Evolutionary conservation across 2,113 vertebrate species (phyloP), one percentile per base, ranked within the genome.

Genomic region (Lynx canadensis): DNA sequence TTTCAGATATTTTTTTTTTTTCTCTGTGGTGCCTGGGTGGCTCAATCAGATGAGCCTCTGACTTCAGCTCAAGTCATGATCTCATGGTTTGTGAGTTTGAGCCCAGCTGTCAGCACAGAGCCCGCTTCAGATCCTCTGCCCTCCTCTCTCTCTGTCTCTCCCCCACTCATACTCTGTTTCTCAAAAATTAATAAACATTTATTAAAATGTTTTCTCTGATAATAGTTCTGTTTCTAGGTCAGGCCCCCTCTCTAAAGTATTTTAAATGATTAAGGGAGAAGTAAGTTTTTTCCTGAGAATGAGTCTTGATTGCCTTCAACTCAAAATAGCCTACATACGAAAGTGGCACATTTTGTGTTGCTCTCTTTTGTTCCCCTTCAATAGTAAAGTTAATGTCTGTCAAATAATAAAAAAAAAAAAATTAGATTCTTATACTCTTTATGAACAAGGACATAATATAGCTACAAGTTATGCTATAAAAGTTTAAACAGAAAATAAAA

Each of bases 401-500:
- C 25, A 73, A 84, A 80, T 66, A 71, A 57, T 65, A n/a, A 66
- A 52, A 81, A 87, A 25, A n/a, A n/a, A 57, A 27, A 9, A 6
- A n/a, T 81, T 71, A 16, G 31, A 73, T 52, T 50, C 10, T 66
- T 82, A 33, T 5, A 6, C 9, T n/a, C 60, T 78, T 89, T 45
- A 74, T 11, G 21, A 4, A 68, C 14, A 80, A 57, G 5, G 1
- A n/a, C 7, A 71, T 36, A 81, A n/a, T 57, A 18, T 1, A 19
- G 29, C 23, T 86, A 71, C 45, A 92, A 73, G 14, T 71, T 65
- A 48, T 23, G 80, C 29, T 68, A 38, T 66, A 38, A 63, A 38
- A 60, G 60, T 52, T 96, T 84, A 68, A 71, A 13, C n/a, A 91
- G 41, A 80, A 78, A 91, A 82, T 74, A 55, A 65, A 74, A 85